Evolutionary conservation across 2,797 vertebrate species (phyloP).

Genomic region (Brotula barbata): DNA sequence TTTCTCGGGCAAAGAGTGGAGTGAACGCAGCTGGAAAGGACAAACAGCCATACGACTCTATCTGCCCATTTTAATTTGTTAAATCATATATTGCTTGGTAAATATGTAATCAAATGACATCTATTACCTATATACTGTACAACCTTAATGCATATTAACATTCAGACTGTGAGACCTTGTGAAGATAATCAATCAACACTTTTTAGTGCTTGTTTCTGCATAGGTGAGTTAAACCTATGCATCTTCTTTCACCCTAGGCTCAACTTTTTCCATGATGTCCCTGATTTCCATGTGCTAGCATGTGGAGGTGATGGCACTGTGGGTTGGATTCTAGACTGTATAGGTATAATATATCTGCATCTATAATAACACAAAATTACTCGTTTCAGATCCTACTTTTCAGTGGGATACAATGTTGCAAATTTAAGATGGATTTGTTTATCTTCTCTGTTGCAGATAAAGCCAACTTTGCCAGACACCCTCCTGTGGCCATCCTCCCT

Average conservation of each 20-base stretch:
- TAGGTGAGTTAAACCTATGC: conserved; percentile 5
- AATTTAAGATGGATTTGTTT: conserved; percentile 8
- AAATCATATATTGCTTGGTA: conserved; percentile 40
- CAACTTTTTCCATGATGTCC: conserved; percentile 91
- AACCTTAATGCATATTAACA: background rate
- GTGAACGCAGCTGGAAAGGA: conserved; percentile 48
- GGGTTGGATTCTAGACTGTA: conserved; percentile 96
- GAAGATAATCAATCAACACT: background rate
- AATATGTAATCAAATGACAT: conserved; percentile 30
- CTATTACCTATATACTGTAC: conserved; percentile 9
- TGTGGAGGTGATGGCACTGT: conserved; percentile 94
- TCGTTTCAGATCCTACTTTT: too few species aligned
- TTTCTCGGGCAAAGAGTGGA: conserved; percentile 28
- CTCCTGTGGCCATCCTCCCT: conserved; percentile 90
- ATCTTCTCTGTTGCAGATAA: conserved; percentile 81
- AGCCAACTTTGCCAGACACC: conserved; percentile 83
- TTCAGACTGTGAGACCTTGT: background rate
- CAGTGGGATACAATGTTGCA: too few species aligned
- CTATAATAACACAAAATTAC: too few species aligned
- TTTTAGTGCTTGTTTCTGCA: conserved; percentile 3
- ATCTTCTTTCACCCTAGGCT: conserved; percentile 74
- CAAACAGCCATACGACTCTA: conserved; percentile 28
- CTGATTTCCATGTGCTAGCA: conserved; percentile 91
- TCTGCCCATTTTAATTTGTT: conserved; percentile 19
- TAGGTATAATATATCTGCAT: conserved; percentile 77